phyloP scores from a whole-genome alignment of 1,140 invertebrate species.

The Trachymyrmex septentrionalis region DNA sequence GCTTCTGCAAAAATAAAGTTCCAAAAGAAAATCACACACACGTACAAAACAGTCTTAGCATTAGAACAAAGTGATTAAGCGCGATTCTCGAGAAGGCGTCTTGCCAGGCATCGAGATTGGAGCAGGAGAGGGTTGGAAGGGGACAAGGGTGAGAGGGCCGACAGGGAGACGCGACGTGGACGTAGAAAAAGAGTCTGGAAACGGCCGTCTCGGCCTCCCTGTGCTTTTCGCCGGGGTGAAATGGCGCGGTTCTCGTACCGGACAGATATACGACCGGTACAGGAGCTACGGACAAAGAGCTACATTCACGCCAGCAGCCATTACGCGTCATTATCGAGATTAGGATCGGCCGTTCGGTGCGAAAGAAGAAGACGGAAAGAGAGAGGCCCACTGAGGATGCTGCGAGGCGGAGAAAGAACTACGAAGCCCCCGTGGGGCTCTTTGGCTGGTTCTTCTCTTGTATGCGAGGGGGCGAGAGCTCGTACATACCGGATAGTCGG shows the following conservation, averaged over 20 bases:
- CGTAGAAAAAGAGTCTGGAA: conserved; percentile 71
- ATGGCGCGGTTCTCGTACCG: conserved; percentile 78
- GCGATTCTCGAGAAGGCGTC: conserved; percentile 49
- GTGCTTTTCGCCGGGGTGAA: conserved; percentile 80
- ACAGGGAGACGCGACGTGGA: conserved; percentile 20
- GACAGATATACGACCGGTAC: conserved; percentile 79
- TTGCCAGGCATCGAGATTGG: conserved; percentile 37
- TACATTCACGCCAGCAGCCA: conserved; percentile 86
- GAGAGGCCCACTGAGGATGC: conserved; percentile 20
- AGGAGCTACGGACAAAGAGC: conserved; percentile 83
- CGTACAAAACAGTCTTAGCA: background rate
- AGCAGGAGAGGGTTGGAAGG: background rate
- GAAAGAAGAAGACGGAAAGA: conserved; percentile 50
- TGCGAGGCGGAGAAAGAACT: conserved; percentile 55
- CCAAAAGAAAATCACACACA: conserved; percentile 14
- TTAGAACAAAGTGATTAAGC: conserved; percentile 59
- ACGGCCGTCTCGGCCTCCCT: conserved; percentile 74
- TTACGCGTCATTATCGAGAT: conserved; percentile 87
- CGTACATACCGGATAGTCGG: conserved; percentile 64
- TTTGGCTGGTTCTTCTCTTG: conserved; percentile 57
- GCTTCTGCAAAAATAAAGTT: conserved; percentile 80
- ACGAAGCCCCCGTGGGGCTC: conserved; percentile 63
- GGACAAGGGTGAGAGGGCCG: conserved; percentile 3
- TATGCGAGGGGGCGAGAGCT: conserved; percentile 63
- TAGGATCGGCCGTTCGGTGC: conserved; percentile 83